Base-by-base conservation (phyloP, 2,888 invertebrate genomes). In the Caenorhabditis macrosperma region DNA sequence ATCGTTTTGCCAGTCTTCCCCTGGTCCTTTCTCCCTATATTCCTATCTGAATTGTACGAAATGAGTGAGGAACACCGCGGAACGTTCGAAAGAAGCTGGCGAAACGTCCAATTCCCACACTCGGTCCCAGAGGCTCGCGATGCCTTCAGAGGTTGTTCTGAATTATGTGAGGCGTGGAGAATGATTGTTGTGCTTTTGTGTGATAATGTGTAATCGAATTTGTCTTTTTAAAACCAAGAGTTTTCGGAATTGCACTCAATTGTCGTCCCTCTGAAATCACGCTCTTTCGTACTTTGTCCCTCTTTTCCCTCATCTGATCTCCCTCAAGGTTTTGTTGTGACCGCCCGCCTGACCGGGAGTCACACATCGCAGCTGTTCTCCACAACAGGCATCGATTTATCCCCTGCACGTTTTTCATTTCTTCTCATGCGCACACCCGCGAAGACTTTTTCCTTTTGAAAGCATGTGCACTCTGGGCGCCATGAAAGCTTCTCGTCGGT, bases 11-110 rank as follows among this genome's bases (percentile, higher is more conserved):
- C 28, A 35, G 35, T 57, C 17, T 38, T 41, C 7, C 38, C 35
- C 24, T n/a, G 38, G 38, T 38, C 38, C 48, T 15, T 50, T 64
- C 24, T 50, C 17, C 15, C n/a, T 7, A 52, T 46, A 55, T 44
- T 15, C 17, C 24, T 17, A 6, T 52, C 33, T 24, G 38, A 52
- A 24, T 35, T 17, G 2, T 12, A 1, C 4, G 38, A 50, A 50
- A 59, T 59, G 68, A 44, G 30, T n/a, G 28, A 33, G 10, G 52
- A 30, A 12, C 69, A 69, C 35, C 71, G 71, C 24, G 54, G 44
- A 9, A 41, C 60, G 24, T 71, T 71, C 63, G 71, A 71, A 20
- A 38, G 22, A 3, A 55, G 28, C n/a, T 77, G 77, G 77, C 54
- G 24, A 6, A 41, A 74, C 22, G 59, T 52, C 6, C 46, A 55